Base-by-base conservation (phyloP, 1,140 invertebrate species). In the Contarinia nasturtii region DNA sequence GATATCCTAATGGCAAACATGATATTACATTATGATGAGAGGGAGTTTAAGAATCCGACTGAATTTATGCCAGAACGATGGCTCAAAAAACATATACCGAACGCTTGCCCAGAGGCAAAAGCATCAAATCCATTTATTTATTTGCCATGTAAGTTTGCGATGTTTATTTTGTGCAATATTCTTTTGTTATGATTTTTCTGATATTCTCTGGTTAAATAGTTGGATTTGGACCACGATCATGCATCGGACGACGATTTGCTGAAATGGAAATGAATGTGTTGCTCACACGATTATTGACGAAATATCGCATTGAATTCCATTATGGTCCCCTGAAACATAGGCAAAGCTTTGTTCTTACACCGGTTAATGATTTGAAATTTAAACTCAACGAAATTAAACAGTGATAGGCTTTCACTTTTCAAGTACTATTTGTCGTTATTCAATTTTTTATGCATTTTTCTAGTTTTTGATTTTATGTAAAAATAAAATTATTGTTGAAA, bases 221-320 rank as follows among this genome's bases (percentile, higher is more conserved):
- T n/a, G n/a, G n/a, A n/a, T n/a, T n/a, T n/a, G n/a, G n/a, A n/a
- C n/a, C n/a, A n/a, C n/a, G n/a, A n/a, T n/a, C n/a, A n/a, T n/a
- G 73, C 50, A 64, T 73, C 33, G 73, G 73, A 12, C 71, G 75
- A 50, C 64, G 82, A 46, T 73, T 86, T 52, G 82, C 81, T 3
- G 75, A 81, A 56, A 66, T 82, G 54, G 78, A 82, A 57, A 56
- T 84, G 45, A 72, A 79, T 56, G 66, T 79, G 19, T 70, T 75
- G 34, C 49, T 80, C 5, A 59, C 72, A n/a, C 70, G 74, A 55
- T 58, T 80, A 21, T 61, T 75, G 33, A 61, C 72, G 41, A 69
- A 74, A 50, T 76, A 74, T 51, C 51, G 68, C 19, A 54, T 75
- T 2, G 67, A 70, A 27, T 76, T 71, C 65, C 58, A 68, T 18